Base-by-base conservation (phyloP, 2,888 invertebrate species). In the Gryllus longicercus region DNA sequence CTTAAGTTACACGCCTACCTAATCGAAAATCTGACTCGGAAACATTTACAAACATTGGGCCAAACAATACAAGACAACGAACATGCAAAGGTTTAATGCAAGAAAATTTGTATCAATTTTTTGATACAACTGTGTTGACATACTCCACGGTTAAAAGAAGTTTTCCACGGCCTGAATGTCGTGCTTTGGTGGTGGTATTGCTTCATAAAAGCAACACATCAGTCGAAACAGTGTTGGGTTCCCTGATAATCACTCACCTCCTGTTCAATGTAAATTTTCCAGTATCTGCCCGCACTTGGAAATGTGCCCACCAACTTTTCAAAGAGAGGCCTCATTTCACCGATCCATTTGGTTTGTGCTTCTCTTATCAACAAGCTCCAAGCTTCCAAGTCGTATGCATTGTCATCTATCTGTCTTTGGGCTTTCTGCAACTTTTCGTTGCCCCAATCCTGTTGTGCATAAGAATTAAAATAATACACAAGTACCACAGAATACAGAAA, bases 221-320 rank as follows among this genome's bases (percentile, higher is more conserved):
- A 38, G 38, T 10, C 1, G 38, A 38, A 38, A 8, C 8, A 5
- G 38, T 10, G 38, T 38, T 38, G 38, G 38, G 8, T 38, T 38
- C 38, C 38, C 38, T 8, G 38, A 8, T 38, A 38, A 38, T 10
- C n/a, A 80, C 84, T 85, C 88, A 96, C 95, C 93, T 98, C 98
- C 89, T 97, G 97, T 86, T 98, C 98, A 84, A 98, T 98, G 88
- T 97, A 99, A 84, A 98, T 96, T 89, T 98, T 97, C 99, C 99
- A 99, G 87, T 96, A 99, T 81, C 98, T 92, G 2, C 99, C 99
- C 10, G 98, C 96, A 63, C 97, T 97, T 0, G 99, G 98, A 86
- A 99, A 99, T 11, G 96, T 96, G 1, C 91, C 88, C 0, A 99
- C 95, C n/a, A 99, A 90, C 84, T 95, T 95, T 87, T 99, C 99